Evolutionary conservation across 2,888 invertebrate species (phyloP), one percentile per base, ranked within the genome.

Genomic region (Exephanes ischioxanthus): DNA sequence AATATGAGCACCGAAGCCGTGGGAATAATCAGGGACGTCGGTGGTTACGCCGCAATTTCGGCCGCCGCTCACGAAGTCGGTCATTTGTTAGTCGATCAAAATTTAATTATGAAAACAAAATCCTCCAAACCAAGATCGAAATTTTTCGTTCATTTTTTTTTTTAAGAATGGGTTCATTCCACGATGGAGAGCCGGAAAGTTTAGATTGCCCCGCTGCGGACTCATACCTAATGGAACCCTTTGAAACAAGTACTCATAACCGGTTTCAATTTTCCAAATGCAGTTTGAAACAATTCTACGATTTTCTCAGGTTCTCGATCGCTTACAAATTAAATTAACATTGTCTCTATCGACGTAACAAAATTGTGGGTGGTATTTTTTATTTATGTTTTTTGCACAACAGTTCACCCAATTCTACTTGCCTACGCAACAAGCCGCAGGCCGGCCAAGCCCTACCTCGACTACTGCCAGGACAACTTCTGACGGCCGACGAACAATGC

Each of bases 401-500:
- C 45, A 88, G 88, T n/a, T 84, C 84, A 19, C 51, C 41, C 5
- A 76, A 86, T 19, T 97, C 98, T 58, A 97, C 97, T 16, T 98
- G 98, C 92, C 94, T 98, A 79, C 98, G 97, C 94, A 98, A 98
- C 94, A 96, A 97, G 16, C 98, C 98, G 0, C 97, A 92, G 97
- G 97, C n/a, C 93, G 97, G 97, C 91, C 97, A 97, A 91, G 96
- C 97, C 30, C 93, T 98, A 88, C 97, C 97, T n/a, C 95, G 97
- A 85, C 96, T 97, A 73, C 94, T 98, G 89, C 98, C 98, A 0
- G 98, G 98, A 63, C 97, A 97, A 89, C 94, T 98, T 84, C 95
- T 98, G 85, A 97, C 97, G 5, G 94, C 98, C 88, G 98, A 98
- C 93, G 97, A 98, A 61, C 98, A 98, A 93, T 98, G 98, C 93